These are phyloP conservation scores for Gorsachius goisagi DNA, from an alignment of 2,113 vertebrate species.

Conservation along the genomic window DNA sequence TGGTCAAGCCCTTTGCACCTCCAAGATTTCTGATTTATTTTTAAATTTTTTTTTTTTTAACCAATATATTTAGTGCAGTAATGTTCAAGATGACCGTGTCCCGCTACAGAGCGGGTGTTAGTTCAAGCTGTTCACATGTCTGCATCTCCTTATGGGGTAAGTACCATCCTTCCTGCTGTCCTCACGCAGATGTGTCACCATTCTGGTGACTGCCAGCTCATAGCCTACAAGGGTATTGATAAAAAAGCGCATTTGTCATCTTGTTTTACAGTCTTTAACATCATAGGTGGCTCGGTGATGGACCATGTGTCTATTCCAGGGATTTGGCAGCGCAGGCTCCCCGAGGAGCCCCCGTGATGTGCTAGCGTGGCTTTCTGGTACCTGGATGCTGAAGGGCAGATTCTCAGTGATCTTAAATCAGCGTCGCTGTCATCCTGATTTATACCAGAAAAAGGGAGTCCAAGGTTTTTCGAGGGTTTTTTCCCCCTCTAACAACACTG, in stretches of 20 bases:
- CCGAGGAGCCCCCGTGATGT: background rate
- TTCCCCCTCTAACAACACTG: background rate
- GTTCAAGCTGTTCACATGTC: background rate
- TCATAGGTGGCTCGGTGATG: background rate
- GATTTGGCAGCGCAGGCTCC: background rate
- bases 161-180: background rate
- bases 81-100: background rate
- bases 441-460: background rate
- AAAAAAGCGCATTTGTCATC: background rate
- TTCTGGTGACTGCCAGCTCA: background rate
- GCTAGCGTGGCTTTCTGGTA: background rate
- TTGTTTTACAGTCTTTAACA: background rate
- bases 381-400: background rate
- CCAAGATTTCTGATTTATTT: background rate
- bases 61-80: background rate
- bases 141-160: background rate
- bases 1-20: background rate
- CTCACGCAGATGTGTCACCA: background rate
- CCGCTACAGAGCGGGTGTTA: background rate
- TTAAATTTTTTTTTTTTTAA: background rate
- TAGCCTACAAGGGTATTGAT: accelerated
- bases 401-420: background rate
- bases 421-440: background rate
- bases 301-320: accelerated
- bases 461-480: background rate